Percentiles rank a stretch among this genome's conserved stretches.
Conservation (phyloP, 2,113 vertebrate species). For the Erythrocercus mccallii region DNA sequence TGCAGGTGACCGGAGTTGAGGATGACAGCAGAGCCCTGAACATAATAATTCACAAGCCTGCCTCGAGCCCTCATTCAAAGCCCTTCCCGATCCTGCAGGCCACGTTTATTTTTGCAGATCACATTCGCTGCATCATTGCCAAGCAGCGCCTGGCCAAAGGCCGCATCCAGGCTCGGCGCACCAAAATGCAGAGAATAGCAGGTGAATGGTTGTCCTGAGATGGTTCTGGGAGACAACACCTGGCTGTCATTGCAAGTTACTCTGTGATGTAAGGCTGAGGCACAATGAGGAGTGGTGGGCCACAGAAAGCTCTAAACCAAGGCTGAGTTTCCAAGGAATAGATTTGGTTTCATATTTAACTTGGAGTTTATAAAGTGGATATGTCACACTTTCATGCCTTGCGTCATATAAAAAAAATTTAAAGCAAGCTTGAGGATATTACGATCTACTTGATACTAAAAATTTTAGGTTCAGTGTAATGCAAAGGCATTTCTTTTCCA, state of each 20-base stretch:
- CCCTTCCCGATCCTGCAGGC: constrained; percentile 98
- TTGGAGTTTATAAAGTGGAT: background rate
- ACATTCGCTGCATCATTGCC: constrained; percentile 98
- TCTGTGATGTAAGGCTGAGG: background rate
- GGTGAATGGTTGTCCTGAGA: constrained; percentile 62
- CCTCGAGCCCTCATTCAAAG: constrained; percentile 94
- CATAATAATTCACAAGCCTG: constrained; percentile 94
- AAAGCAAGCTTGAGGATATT: background rate
- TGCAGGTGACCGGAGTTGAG: constrained; percentile 97
- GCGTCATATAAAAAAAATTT: background rate
- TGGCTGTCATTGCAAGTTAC: background rate
- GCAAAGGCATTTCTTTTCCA: background rate
- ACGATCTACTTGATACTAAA: background rate
- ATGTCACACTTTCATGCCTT: background rate
- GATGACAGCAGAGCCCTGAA: constrained; percentile 95
- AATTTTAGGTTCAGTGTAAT: background rate
- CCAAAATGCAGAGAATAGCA: constrained; percentile 98
- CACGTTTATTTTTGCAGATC: constrained; percentile 94
- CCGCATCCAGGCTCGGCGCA: constrained; percentile 93
- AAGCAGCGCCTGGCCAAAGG: constrained; percentile 97
- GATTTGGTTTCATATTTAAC: background rate
- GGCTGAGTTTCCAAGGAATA: background rate
- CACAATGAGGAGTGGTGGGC: background rate
- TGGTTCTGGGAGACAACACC: background rate
- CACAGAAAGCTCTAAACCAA: background rate